Conservation (phyloP, 1,140 invertebrate species). For the Leptopilina clavipes region DNA sequence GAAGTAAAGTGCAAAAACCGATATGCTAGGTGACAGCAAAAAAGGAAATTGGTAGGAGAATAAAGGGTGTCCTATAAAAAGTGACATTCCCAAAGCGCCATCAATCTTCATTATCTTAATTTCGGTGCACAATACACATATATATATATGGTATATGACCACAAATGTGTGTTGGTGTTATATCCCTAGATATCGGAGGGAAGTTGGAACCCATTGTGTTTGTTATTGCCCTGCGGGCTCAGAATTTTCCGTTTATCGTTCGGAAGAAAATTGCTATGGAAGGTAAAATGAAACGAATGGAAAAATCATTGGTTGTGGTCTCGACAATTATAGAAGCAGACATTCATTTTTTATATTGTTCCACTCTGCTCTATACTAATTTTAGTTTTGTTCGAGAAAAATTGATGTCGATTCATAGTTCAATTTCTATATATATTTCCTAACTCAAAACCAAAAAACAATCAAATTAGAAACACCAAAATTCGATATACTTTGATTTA, state of each 20-base stretch:
- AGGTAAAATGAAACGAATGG: background rate
- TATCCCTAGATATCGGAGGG: conserved; percentile 4
- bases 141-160: background rate
- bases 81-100: conserved; percentile 49
- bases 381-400: background rate
- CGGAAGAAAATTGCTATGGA: conserved; percentile 2
- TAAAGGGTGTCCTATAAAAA: conserved; percentile 42
- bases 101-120: conserved; percentile 60
- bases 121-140: conserved; percentile 25
- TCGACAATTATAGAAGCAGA: conserved; percentile 8
- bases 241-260: conserved; percentile 25
- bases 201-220: conserved; percentile 1
- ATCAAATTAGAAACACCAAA: too few relatives aligned
- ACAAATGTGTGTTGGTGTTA: conserved; percentile 18
- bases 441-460: too few relatives aligned
- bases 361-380: background rate
- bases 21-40: conserved; percentile 24
- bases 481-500: too few relatives aligned
- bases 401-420: background rate
- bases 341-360: conserved; percentile 6
- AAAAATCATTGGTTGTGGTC: conserved; percentile 4
- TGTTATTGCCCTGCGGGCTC: conserved; percentile 27
- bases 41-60: conserved; percentile 28
- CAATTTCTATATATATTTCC: background rate
- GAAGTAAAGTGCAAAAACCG: conserved; percentile 28